These are phyloP conservation scores for Furnarius figulus DNA, from an alignment of 2,113 vertebrate species.

Conservation along the genomic window DNA sequence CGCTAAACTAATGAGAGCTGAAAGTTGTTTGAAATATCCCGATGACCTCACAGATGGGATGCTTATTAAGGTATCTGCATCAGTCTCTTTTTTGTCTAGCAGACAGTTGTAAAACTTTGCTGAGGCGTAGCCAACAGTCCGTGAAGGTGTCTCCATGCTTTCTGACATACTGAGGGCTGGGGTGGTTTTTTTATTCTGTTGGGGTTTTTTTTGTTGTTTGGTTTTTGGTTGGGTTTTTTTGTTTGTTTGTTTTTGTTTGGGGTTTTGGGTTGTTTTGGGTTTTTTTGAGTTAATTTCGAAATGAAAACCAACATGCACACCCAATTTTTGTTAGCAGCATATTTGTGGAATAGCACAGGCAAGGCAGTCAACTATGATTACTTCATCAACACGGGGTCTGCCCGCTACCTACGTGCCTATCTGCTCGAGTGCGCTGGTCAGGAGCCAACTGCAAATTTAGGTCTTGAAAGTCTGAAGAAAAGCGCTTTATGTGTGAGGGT, in stretches of 20 bases:
- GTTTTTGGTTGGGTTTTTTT: neutral
- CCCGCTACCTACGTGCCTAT: conserved; percentile 80
- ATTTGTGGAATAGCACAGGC: conserved; percentile 69
- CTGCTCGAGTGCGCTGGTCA: conserved; percentile 88
- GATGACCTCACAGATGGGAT: conserved; percentile 87
- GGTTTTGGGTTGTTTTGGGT: too few relatives aligned
- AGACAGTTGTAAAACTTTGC: conserved; percentile 82
- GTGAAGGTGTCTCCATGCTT: conserved; percentile 92
- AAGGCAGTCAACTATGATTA: conserved; percentile 72
- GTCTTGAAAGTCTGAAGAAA: conserved; percentile 77
- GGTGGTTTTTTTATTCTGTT: neutral
- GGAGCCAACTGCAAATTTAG: conserved; percentile 81
- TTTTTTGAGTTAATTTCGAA: conserved; percentile 76
- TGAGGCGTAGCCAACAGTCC: conserved; percentile 90
- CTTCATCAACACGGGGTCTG: conserved; percentile 72
- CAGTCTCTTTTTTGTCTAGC: conserved; percentile 81
- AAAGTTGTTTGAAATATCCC: conserved; percentile 82
- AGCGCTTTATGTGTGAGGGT: conserved; percentile 69
- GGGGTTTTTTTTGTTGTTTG: neutral
- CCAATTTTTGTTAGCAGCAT: conserved; percentile 70
- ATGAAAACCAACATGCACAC: conserved; percentile 66
- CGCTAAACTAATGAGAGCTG: conserved; percentile 89
- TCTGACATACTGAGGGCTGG: conserved; percentile 82
- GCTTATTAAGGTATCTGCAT: conserved; percentile 86
- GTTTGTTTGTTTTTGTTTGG: too few relatives aligned